A percentile compares a stretch with the other conserved stretches of the same genome.
Evolutionary conservation across 35 echinoderm and acorn worm genomes (phyloP).

Genomic region (Lytechinus pictus): DNA sequence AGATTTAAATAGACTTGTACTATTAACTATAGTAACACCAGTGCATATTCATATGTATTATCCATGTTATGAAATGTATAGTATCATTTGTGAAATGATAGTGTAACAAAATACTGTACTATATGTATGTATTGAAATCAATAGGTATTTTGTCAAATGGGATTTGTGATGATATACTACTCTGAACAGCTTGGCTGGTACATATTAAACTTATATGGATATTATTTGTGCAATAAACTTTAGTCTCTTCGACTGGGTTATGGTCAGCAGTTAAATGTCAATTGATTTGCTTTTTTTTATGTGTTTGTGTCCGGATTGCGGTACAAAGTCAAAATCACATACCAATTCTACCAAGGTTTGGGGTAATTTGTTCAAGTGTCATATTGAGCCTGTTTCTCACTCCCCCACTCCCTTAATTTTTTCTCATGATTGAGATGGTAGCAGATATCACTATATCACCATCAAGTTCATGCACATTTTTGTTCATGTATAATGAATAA

Average conservation of each 20-base stretch:
- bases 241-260: not conserved
- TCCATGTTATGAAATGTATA: not conserved
- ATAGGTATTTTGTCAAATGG: not conserved
- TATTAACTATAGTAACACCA: not conserved
- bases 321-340: not conserved
- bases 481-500: no score
- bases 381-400: no score
- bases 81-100: constrained; percentile 20
- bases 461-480: no score
- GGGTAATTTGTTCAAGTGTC: no score
- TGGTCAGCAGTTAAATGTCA: constrained; percentile 26
- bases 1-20: not conserved
- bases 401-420: no score
- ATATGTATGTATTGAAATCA: not conserved
- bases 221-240: constrained; percentile 28
- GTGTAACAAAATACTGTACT: not conserved
- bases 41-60: not conserved
- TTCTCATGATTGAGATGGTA: no score
- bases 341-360: not conserved
- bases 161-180: not conserved
- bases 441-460: no score
- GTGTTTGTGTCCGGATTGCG: not conserved
- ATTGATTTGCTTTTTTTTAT: not conserved
- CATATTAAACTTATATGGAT: constrained; percentile 1
- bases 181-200: not conserved